Conservation (phyloP, 2,113 vertebrate species). For the Carettochelys insculpta region DNA sequence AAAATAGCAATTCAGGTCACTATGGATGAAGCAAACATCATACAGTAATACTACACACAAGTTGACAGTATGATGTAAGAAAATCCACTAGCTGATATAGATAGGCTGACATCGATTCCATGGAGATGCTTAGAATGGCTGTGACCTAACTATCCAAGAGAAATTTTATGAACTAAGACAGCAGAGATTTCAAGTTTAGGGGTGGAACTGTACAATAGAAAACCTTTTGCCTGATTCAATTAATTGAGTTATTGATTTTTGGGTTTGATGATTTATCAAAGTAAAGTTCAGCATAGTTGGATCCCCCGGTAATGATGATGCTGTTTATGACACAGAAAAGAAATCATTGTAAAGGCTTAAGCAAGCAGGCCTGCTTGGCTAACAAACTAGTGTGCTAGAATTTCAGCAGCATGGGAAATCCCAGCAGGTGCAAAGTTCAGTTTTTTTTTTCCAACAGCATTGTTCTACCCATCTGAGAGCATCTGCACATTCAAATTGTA, state of each 20-base stretch:
- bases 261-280: conserved; percentile 68
- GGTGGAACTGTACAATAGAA: conserved; percentile 51
- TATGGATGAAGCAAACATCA: conserved; percentile 62
- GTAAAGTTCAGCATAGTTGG: conserved; percentile 50
- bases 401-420: conserved; percentile 31
- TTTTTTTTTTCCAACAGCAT: not conserved
- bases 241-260: conserved; percentile 64
- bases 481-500: not conserved
- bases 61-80: conserved; percentile 60
- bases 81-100: conserved; percentile 56
- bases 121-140: conserved; percentile 27
- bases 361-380: conserved; percentile 20
- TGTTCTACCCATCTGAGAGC: not conserved
- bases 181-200: conserved; percentile 46
- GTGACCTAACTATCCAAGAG: conserved; percentile 44
- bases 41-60: conserved; percentile 49
- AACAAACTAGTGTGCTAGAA: conserved; percentile 1
- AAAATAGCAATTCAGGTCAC: conserved; percentile 55
- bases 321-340: conserved; percentile 55
- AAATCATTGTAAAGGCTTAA: conserved; percentile 46
- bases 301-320: conserved; percentile 51
- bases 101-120: conserved; percentile 66
- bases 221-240: conserved; percentile 52
- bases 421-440: not conserved
- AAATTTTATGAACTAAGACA: conserved; percentile 75